Evolutionary conservation across 2,888 invertebrate species (phyloP).

Genomic region (Ormyrus labotus): DNA sequence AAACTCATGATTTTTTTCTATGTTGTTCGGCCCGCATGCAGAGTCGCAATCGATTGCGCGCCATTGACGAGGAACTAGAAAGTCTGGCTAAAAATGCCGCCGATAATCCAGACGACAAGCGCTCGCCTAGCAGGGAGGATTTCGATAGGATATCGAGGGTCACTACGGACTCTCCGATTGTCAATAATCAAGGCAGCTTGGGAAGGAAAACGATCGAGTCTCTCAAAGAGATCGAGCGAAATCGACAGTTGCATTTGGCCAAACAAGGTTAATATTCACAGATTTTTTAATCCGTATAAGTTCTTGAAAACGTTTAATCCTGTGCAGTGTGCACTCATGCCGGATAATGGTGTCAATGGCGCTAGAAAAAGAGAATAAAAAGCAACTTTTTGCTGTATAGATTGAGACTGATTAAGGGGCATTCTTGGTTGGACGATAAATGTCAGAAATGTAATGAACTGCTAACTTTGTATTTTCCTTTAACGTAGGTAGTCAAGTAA

Average conservation of each 20-base stretch:
- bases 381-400: too few relatives aligned
- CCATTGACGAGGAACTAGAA: slow-evolving; percentile 82
- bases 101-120: slow-evolving; percentile 69
- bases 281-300: background rate
- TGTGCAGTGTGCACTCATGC: too few relatives aligned
- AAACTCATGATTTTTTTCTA: slow-evolving; percentile 14
- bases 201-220: slow-evolving; percentile 90
- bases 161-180: slow-evolving; percentile 88
- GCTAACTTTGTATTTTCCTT: slow-evolving; percentile 26
- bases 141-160: slow-evolving; percentile 92
- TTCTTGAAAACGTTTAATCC: background rate
- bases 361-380: too few relatives aligned
- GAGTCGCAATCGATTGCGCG: slow-evolving; percentile 81
- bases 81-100: slow-evolving; percentile 67
- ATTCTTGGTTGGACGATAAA: too few relatives aligned
- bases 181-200: slow-evolving; percentile 80
- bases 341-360: too few relatives aligned
- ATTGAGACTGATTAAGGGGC: too few relatives aligned
- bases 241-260: slow-evolving; percentile 89
- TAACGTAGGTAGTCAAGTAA: slow-evolving; percentile 88
- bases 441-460: slow-evolving; percentile 10
- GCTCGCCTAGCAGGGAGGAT: slow-evolving; percentile 88
- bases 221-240: slow-evolving; percentile 92
- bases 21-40: slow-evolving; percentile 58
- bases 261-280: slow-evolving; percentile 85